phyloP scores from a whole-genome alignment of 2,888 invertebrate species.

The Flexamia atlantica region DNA sequence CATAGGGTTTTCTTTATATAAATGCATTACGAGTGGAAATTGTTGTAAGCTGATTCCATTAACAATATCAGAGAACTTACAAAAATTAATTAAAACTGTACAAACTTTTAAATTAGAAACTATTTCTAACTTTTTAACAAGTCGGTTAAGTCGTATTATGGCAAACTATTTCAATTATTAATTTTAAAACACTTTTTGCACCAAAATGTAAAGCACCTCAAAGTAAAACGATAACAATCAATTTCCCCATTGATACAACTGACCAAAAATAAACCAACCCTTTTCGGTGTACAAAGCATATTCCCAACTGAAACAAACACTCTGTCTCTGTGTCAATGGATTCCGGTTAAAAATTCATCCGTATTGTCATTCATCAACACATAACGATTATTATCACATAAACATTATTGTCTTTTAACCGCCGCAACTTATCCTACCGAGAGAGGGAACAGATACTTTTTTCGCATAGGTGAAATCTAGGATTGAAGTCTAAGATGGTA shows the following conservation, averaged over 20 bases:
- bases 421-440: constrained; percentile 34
- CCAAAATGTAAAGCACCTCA: background rate
- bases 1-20: background rate
- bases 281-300: background rate
- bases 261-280: background rate
- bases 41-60: background rate
- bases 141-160: too few relatives aligned
- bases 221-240: background rate
- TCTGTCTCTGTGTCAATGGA: background rate
- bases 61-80: background rate
- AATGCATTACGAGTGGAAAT: background rate
- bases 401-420: constrained; percentile 50
- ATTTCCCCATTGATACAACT: too few relatives aligned
- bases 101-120: too few relatives aligned
- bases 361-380: constrained; percentile 4
- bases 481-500: constrained; percentile 53
- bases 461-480: constrained; percentile 48
- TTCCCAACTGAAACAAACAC: background rate
- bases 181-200: background rate
- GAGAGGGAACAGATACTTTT: constrained; percentile 16
- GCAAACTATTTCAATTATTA: too few relatives aligned
- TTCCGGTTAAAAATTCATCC: background rate
- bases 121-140: too few relatives aligned
- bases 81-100: too few relatives aligned
- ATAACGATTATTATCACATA: constrained; percentile 38